Conservation (phyloP, 2,888 invertebrate genomes). For the Atethmia centrago region DNA sequence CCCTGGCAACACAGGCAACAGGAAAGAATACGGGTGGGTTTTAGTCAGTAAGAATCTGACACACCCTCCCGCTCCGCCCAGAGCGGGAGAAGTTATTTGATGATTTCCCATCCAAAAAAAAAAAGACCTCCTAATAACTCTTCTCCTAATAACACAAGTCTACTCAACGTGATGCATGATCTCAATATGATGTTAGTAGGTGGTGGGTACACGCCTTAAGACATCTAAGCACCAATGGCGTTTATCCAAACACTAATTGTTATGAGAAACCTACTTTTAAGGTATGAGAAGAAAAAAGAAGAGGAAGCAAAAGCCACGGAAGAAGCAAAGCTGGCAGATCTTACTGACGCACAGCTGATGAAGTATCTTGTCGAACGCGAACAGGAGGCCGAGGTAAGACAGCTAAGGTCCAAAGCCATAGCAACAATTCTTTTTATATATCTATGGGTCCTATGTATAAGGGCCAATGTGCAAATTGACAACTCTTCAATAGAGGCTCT, state of each 20-base stretch:
- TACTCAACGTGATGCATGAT: neutral
- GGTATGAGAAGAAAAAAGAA: constrained; percentile 62
- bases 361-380: constrained; percentile 66
- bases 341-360: constrained; percentile 64
- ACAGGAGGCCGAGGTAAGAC: constrained; percentile 61
- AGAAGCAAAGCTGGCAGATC: constrained; percentile 59
- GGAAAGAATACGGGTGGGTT: too few species aligned
- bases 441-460: too few species aligned
- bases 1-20: too few species aligned
- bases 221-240: neutral
- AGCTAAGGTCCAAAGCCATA: neutral
- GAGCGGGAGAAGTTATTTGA: too few species aligned
- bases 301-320: constrained; percentile 59
- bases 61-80: too few species aligned
- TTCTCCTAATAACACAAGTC: too few species aligned
- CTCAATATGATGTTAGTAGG: neutral
- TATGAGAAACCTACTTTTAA: constrained; percentile 39
- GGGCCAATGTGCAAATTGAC: too few species aligned
- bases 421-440: neutral
- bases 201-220: neutral
- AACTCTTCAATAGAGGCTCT: too few species aligned
- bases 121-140: too few species aligned
- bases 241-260: neutral
- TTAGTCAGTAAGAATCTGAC: too few species aligned
- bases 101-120: too few species aligned